These are phyloP conservation scores for Lateolabrax maculatus DNA, from an alignment of 2,797 vertebrate genomes.

Conservation along the genomic window DNA sequence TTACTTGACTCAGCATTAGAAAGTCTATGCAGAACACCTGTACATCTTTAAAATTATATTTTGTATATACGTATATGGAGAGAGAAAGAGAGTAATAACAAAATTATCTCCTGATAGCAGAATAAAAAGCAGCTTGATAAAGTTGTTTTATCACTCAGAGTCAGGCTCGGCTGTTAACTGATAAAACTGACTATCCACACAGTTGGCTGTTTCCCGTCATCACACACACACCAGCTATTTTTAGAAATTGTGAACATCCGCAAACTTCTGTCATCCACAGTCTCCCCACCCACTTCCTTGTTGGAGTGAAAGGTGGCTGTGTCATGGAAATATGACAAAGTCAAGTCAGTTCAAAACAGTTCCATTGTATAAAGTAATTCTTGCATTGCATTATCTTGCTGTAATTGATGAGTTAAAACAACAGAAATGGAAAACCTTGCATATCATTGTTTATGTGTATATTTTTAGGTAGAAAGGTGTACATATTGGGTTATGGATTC, in stretches of 20 bases:
- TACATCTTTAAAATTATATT: neutral
- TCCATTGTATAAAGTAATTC: neutral
- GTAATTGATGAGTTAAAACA: neutral
- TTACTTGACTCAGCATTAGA: no score
- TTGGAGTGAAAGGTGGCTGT: neutral
- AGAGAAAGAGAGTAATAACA: neutral
- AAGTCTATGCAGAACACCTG: neutral
- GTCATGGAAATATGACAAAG: neutral
- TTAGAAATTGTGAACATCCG: slow-evolving; percentile 7
- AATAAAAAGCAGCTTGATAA: neutral
- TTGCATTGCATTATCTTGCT: neutral
- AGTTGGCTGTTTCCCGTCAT: neutral
- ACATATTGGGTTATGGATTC: neutral
- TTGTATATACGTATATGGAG: no score
- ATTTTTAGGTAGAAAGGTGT: neutral
- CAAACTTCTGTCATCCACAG: neutral
- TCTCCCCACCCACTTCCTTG: no score
- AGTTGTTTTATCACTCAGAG: neutral
- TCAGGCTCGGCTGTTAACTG: neutral
- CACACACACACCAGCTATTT: slow-evolving; percentile 5
- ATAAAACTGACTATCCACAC: neutral
- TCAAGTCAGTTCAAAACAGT: neutral
- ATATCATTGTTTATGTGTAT: neutral
- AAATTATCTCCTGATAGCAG: no score
- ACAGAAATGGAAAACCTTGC: neutral